A percentile compares a stretch with the other conserved stretches of the same genome.
Evolutionary conservation across 2,888 invertebrate genomes (phyloP).

Genomic region (Malthinus seriepunctatus): DNA sequence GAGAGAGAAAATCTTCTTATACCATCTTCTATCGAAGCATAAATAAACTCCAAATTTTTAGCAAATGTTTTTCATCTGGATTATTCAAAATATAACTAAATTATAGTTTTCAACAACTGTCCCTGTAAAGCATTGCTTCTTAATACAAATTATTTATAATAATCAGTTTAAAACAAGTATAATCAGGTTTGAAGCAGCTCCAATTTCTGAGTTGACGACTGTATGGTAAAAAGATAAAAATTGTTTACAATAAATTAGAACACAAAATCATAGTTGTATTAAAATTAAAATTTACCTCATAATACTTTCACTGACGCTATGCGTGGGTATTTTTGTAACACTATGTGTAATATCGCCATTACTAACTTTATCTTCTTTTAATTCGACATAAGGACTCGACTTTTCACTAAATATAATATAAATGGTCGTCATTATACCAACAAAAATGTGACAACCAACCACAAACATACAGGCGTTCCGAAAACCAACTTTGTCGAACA

Average conservation of each 20-base stretch:
- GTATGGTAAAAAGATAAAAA: too few species aligned
- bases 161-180: too few species aligned
- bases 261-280: neutral
- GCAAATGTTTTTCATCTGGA: too few species aligned
- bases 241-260: neutral
- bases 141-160: too few species aligned
- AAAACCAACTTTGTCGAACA: slow-evolving; percentile 76
- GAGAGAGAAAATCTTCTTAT: too few species aligned
- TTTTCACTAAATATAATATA: slow-evolving; percentile 53
- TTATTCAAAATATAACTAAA: too few species aligned
- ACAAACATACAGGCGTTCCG: slow-evolving; percentile 72
- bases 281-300: slow-evolving; percentile 41
- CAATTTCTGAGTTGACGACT: too few species aligned
- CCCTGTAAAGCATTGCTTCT: too few species aligned
- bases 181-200: too few species aligned
- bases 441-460: slow-evolving; percentile 64
- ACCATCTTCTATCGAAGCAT: too few species aligned
- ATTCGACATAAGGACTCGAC: slow-evolving; percentile 47
- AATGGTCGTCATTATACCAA: slow-evolving; percentile 57
- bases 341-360: slow-evolving; percentile 60
- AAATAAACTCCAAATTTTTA: too few species aligned
- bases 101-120: too few species aligned
- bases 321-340: slow-evolving; percentile 37
- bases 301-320: slow-evolving; percentile 47
- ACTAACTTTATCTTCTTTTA: slow-evolving; percentile 57